These are phyloP conservation scores for Gallinago undulata DNA, from an alignment of 2,113 vertebrate species.

Conservation along the genomic window DNA sequence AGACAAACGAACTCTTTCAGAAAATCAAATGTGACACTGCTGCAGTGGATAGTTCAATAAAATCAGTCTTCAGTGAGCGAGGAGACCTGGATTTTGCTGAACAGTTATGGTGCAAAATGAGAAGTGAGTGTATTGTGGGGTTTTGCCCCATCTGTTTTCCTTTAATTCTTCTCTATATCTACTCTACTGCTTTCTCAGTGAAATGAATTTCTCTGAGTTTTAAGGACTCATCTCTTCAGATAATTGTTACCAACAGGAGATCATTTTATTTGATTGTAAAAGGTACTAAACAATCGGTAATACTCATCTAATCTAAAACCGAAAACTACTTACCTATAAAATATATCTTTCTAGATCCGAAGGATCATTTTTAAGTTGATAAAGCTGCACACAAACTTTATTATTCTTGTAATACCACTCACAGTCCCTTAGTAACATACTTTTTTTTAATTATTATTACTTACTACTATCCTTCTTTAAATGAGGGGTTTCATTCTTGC, in stretches of 20 bases:
- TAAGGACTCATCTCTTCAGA: background rate
- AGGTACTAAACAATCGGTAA: background rate
- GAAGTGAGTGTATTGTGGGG: slow-evolving; percentile 75
- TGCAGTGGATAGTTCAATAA: slow-evolving; percentile 75
- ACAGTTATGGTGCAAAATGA: slow-evolving; percentile 91
- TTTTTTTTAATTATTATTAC: background rate
- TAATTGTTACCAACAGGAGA: background rate
- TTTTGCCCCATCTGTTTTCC: background rate
- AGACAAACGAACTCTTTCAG: slow-evolving; percentile 21
- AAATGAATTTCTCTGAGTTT: background rate
- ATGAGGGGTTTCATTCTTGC: background rate
- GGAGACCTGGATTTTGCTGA: slow-evolving; percentile 93
- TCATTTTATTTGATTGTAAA: background rate
- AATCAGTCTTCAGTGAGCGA: slow-evolving; percentile 79
- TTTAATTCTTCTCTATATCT: background rate
- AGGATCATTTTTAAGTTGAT: background rate
- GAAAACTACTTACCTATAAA: background rate
- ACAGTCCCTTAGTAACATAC: background rate
- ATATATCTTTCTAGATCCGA: background rate
- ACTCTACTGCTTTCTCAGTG: background rate
- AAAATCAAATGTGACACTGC: slow-evolving; percentile 70
- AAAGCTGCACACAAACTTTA: background rate
- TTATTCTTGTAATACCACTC: background rate
- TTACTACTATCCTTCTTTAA: background rate
- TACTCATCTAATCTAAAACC: background rate